Base-by-base conservation (phyloP, 2,113 vertebrate genomes). In the Benitochromis conjunctus region DNA sequence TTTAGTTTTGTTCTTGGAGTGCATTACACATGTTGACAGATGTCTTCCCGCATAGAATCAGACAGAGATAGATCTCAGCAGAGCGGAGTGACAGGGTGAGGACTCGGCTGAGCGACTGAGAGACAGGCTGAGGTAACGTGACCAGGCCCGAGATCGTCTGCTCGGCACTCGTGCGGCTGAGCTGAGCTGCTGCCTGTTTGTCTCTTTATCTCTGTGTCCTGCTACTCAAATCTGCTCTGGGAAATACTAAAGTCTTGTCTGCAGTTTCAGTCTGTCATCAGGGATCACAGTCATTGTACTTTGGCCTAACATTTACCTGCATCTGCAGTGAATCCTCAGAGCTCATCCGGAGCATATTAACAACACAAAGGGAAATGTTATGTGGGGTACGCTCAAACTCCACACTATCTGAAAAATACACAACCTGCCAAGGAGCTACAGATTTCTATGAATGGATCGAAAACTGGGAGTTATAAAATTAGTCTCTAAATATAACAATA, bases 1-100 rank as follows among this genome's bases (percentile, higher is more conserved):
- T 92, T 85, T 21, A 86, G 91, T 88, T 92, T 90, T 93, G 93
- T 94, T 94, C 88, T 85, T 91, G 80, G 86, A 84, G 88, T 89
- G 79, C 51, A 57, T 92, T 92, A 93, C 92, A 91, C 88, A 83
- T 93, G 91, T 91, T 93, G 94, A 96, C 95, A 95, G 92, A 95
- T 95, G 95, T 94, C 94, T 93, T 71, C 51, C 38, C 83, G 82
- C 89, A 91, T 92, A 86, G 88, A 88, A 79, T 88, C 83, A 91
- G 89, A 90, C 92, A 91, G 83, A 48, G 84, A 82, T 66, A 85
- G 82, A 94, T 91, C 91, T 93, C 92, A 88, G 87, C 62, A 80
- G 94, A 83, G 86, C 12, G 53, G 76, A 84, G 92, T 87, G 91
- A 92, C 90, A 90, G 89, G 92, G 90, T 62, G 91, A 92, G 83